Base-by-base conservation (phyloP, 2,888 invertebrate species). In the Lepas anatifera region DNA sequence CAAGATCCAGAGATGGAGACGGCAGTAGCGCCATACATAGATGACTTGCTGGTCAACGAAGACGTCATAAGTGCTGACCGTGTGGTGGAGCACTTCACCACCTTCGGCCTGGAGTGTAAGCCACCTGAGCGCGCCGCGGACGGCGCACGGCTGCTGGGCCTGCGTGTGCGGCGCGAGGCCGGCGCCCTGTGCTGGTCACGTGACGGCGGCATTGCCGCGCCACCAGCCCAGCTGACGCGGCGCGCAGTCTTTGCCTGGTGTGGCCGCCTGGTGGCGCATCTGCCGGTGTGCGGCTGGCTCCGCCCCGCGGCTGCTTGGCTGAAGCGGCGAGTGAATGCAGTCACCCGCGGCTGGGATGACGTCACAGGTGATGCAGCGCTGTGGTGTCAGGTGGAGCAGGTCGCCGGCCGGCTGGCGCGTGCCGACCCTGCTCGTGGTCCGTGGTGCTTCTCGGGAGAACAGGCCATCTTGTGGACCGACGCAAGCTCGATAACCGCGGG, bases 1-100 rank as follows among this genome's bases (percentile, higher is more conserved):
- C 67, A 66, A 22, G 63, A 69, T 32, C 37, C 41, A 1, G 35
- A 11, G 22, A n/a, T 69, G 6, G 22, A 32, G 32, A 10, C 41
- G 13, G 69, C 39, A 25, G 67, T 68, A 13, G 63, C 32, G 22
- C 48, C 71, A 7, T 68, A 69, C 69, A 66, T 70, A 8, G 68
- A 71, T n/a, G 63, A 69, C 43, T 41, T 71, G 27, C 35, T 69
- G 10, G 71, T 71, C 18, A 64, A 69, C n/a, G 69, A 69, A 37
- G 29, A 63, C 27, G 18, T 71, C 41, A 63, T 68, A 4, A 35
- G 35, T n/a, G 69, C 68, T 37, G 52, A 32, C 10, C 22, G n/a
- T 0, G 70, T 69, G 3, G 29, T 63, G 29, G 39, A 22, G 16
- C 69, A 69, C 27, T 66, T 70, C 11, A 27, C 35, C 6, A 22